These are phyloP conservation scores for Diglossa cyanea DNA, from an alignment of 2,797 vertebrate species.

Conservation along the genomic window DNA sequence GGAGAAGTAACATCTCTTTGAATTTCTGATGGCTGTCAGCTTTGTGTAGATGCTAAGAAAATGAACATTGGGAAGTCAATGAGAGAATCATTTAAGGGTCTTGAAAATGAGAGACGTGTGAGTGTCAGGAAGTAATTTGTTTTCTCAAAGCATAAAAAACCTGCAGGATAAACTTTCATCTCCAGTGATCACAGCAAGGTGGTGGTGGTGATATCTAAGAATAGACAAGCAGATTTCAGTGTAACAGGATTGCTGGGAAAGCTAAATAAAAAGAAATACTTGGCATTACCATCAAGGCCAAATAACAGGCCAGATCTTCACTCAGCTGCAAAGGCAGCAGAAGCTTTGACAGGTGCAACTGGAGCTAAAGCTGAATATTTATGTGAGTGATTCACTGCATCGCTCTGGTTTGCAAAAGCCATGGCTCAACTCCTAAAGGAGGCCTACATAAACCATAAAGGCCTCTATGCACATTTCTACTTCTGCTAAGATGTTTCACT, in stretches of 20 bases:
- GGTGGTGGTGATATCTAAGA: neutral
- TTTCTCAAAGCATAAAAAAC: conserved; percentile 16
- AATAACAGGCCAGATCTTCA: neutral
- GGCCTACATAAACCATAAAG: accelerated
- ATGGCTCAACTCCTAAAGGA: neutral
- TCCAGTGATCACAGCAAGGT: neutral
- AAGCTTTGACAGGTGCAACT: neutral
- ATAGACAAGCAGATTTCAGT: neutral
- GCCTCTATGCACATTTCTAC: neutral
- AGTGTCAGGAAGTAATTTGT: conserved; percentile 26
- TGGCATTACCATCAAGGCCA: neutral
- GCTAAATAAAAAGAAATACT: neutral
- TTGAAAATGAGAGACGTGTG: neutral
- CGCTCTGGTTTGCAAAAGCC: neutral
- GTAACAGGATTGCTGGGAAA: neutral
- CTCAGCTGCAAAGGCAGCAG: neutral
- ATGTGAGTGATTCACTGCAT: neutral
- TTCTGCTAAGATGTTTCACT: neutral
- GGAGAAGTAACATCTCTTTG: conserved; percentile 8
- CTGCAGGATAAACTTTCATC: conserved; percentile 39
- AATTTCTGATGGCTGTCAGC: conserved; percentile 46
- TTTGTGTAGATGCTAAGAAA: neutral
- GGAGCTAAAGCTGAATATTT: neutral
- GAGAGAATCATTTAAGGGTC: conserved; percentile 13
- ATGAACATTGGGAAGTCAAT: neutral